These are phyloP conservation scores for Scaptomyza flava DNA, from an alignment of 2,888 invertebrate species.

Conservation along the genomic window DNA sequence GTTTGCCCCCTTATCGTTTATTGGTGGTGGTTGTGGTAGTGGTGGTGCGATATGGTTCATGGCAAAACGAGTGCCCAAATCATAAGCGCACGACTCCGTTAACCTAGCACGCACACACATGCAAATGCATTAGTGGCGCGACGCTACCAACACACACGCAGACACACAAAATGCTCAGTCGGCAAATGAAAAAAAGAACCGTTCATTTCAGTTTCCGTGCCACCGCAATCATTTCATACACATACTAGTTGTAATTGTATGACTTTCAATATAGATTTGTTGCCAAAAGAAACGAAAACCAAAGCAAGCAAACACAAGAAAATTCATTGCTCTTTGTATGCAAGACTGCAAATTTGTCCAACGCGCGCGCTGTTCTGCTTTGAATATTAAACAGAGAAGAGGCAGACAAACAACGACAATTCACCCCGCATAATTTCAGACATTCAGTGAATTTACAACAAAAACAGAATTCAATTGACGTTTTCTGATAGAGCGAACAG, in stretches of 20 bases:
- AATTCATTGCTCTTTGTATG: constrained; percentile 34
- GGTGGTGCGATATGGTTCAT: constrained; percentile 69
- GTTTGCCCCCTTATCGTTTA: constrained; percentile 13
- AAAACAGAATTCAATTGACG: constrained; percentile 48
- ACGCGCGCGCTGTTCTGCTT: constrained; percentile 35
- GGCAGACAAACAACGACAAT: neutral
- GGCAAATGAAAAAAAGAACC: constrained; percentile 61
- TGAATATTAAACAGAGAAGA: constrained; percentile 60
- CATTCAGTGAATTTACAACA: constrained; percentile 32
- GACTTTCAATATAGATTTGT: constrained; percentile 19
- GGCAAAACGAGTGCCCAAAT: constrained; percentile 24
- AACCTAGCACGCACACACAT: constrained; percentile 13
- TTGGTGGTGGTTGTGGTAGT: constrained; percentile 12
- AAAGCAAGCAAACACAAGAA: constrained; percentile 5
- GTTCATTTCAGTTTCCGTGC: constrained; percentile 58
- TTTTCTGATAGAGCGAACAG: constrained; percentile 21
- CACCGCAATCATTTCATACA: constrained; percentile 40
- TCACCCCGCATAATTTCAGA: constrained; percentile 14
- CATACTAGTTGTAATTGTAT: constrained; percentile 11
- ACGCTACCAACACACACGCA: constrained; percentile 9
- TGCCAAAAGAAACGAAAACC: constrained; percentile 7
- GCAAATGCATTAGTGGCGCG: constrained; percentile 21
- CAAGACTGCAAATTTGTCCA: constrained; percentile 32
- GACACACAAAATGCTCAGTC: constrained; percentile 33
- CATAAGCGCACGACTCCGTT: constrained; percentile 40